These are phyloP conservation scores for Anoura caudifer DNA, from an alignment of 2,113 vertebrate species.

Conservation along the genomic window DNA sequence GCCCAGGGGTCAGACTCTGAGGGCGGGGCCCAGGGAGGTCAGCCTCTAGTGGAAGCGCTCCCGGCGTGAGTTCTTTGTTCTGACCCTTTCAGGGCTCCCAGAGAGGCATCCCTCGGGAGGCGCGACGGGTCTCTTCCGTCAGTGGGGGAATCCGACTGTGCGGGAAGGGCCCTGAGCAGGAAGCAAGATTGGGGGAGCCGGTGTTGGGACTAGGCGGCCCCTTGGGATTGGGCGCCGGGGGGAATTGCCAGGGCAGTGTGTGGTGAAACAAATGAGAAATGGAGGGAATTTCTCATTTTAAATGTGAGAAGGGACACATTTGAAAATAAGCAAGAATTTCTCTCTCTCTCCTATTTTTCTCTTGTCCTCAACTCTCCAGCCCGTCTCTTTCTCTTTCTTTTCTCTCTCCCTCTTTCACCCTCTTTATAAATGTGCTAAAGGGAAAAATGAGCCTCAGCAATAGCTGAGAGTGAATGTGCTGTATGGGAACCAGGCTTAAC, in stretches of 20 bases:
- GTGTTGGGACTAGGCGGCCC: background rate
- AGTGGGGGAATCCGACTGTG: background rate
- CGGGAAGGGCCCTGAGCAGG: background rate
- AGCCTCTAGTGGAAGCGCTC: background rate
- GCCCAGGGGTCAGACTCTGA: background rate
- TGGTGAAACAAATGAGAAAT: background rate
- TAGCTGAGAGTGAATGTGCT: background rate
- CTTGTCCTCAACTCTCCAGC: background rate
- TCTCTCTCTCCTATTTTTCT: background rate
- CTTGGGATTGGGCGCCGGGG: background rate
- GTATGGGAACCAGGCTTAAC: background rate
- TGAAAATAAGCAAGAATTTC: background rate
- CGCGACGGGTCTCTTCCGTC: background rate
- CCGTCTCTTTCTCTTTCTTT: background rate
- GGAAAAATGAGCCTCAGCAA: background rate
- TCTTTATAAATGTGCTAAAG: background rate
- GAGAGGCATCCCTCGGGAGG: background rate
- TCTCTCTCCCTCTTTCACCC: no score
- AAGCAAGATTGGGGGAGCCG: accelerated
- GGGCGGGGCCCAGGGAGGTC: background rate
- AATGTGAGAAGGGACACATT: background rate
- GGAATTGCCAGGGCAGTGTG: background rate
- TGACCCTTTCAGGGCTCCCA: background rate
- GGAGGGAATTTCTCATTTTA: background rate
- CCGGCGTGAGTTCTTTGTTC: constrained; percentile 42